Base-by-base conservation (phyloP, 2,113 vertebrate species). In the Noturus placidus region DNA sequence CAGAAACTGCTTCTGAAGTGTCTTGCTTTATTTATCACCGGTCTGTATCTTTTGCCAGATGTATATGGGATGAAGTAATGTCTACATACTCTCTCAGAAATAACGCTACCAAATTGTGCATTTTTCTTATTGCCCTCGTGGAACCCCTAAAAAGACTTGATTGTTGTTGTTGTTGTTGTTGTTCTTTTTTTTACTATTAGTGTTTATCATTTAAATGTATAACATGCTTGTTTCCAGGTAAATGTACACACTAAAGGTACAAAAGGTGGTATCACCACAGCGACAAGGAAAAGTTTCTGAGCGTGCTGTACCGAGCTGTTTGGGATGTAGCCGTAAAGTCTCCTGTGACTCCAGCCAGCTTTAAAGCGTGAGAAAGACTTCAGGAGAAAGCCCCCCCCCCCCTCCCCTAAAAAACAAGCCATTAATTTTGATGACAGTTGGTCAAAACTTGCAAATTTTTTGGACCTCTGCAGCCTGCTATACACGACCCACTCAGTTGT, bases 321-420 rank as follows among this genome's bases (percentile, higher is more conserved):
- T 78, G 50, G 76, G 76, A 78, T 78, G 76, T 27, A 54, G 76
- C 27, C 76, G 13, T 79, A 54, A 46, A 79, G 14, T 79, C 46
- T 78, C 42, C 46, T 77, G 42, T n/a, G 74, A 77, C 46, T 52
- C 42, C 13, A n/a, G n/a, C 27, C 25, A 52, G 14, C 27, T n/a
- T 52, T 52, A 50, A 52, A 30, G 76, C 27, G 14, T 76, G 30
- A 27, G 10, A 50, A 77, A 77, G 42, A 77, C 42, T 27, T 76
- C 20, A 13, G 42, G 25, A n/a, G 46, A 17, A 17, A 13, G 11
- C 38, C 5, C 38, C 38, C 3, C n/a, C n/a, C n/a, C n/a, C n/a
- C n/a, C n/a, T n/a, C n/a, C n/a, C n/a, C n/a, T n/a, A n/a, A n/a
- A 22, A 38, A 20, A 19, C 35, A 78, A 78, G 50, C 14, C 15